These are phyloP conservation scores for Acanthopagrus latus DNA, from an alignment of 2,797 vertebrate genomes.

Conservation along the genomic window DNA sequence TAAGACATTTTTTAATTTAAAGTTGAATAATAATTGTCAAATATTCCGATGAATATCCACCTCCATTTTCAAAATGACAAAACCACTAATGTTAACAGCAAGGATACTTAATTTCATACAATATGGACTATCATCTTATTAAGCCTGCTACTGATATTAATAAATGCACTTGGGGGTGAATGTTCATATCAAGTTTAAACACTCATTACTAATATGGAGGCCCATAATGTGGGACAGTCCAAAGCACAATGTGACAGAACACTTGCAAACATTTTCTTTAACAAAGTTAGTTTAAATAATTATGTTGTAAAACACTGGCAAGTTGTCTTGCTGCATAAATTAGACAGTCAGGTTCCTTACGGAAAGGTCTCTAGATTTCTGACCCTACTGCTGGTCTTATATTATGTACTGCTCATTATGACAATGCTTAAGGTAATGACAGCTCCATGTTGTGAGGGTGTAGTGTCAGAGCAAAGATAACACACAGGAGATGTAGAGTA, in stretches of 20 bases:
- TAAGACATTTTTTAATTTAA: neutral
- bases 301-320: neutral
- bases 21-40: neutral
- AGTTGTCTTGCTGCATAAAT: constrained; percentile 10
- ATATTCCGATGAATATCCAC: constrained; percentile 20
- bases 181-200: constrained; percentile 30
- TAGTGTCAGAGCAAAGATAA: constrained; percentile 7
- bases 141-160: constrained; percentile 16
- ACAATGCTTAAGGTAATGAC: neutral
- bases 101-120: constrained; percentile 1
- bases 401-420: neutral
- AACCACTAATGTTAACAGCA: constrained; percentile 39
- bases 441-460: neutral
- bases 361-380: neutral
- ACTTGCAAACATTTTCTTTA: neutral
- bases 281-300: constrained; percentile 5
- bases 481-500: constrained; percentile 20
- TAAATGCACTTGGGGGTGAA: constrained; percentile 15
- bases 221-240: neutral
- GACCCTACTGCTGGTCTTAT: neutral
- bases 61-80: constrained; percentile 29
- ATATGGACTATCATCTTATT: constrained; percentile 3
- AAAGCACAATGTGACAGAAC: neutral
- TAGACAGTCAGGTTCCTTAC: neutral
- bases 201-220: constrained; percentile 34